phyloP scores from a whole-genome alignment of 1,140 invertebrate genomes.

The Physella acuta region DNA sequence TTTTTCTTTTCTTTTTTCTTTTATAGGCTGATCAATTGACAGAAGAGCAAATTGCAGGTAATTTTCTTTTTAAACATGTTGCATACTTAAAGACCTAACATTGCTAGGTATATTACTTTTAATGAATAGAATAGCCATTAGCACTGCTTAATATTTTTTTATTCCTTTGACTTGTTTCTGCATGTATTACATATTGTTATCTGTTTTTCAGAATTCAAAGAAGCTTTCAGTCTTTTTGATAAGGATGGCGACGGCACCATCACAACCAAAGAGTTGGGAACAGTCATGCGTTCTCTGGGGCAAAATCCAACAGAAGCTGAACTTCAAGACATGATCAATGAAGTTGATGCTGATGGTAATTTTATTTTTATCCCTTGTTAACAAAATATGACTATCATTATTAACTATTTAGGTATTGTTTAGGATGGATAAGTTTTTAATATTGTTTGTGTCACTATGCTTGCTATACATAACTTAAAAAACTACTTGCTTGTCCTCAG shows the following conservation, averaged over 20 bases:
- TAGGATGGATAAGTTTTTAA: too few relatives aligned
- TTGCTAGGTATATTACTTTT: not conserved
- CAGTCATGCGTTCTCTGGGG: conserved; percentile 46
- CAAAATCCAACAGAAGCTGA: conserved; percentile 59
- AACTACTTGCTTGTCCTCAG: too few relatives aligned
- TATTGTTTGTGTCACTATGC: too few relatives aligned
- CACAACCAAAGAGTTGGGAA: conserved; percentile 42
- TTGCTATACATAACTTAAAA: too few relatives aligned
- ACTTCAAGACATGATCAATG: conserved; percentile 86
- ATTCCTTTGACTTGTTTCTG: too few relatives aligned
- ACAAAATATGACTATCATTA: too few relatives aligned
- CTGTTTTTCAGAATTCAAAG: conserved; percentile 37
- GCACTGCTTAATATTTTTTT: too few relatives aligned
- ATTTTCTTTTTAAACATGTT: not conserved
- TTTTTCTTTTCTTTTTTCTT: conserved; percentile 10
- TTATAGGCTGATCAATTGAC: conserved; percentile 37
- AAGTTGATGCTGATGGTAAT: conserved; percentile 69
- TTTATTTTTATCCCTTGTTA: too few relatives aligned
- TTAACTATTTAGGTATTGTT: too few relatives aligned
- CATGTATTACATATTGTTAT: too few relatives aligned
- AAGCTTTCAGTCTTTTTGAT: conserved; percentile 46
- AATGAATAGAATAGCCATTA: too few relatives aligned
- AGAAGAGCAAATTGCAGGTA: conserved; percentile 36
- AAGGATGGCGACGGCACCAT: conserved; percentile 45
- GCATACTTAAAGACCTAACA: too few relatives aligned